Conservation (phyloP, 2,888 invertebrate genomes). For the Tipula helvola region DNA sequence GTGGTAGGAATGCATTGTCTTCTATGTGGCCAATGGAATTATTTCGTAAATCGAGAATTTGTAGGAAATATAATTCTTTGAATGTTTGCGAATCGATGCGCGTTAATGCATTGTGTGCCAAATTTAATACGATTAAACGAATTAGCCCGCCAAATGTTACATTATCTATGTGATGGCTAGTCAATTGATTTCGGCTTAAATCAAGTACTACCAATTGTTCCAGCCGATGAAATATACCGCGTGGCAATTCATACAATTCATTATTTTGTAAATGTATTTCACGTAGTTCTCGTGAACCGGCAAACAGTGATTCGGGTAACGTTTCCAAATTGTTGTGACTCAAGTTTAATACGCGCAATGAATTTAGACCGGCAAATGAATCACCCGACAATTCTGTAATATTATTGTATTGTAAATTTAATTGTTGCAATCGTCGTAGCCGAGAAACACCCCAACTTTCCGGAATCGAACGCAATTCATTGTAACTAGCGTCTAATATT, state of each 20-base stretch:
- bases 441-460: slow-evolving; percentile 65
- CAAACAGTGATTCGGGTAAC: slow-evolving; percentile 71
- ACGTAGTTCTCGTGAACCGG: slow-evolving; percentile 65
- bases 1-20: slow-evolving; percentile 73
- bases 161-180: slow-evolving; percentile 72
- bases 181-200: slow-evolving; percentile 71
- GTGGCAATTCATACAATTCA: slow-evolving; percentile 66
- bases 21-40: slow-evolving; percentile 82
- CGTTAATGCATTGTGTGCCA: slow-evolving; percentile 73
- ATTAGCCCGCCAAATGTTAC: slow-evolving; percentile 80
- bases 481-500: slow-evolving; percentile 66
- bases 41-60: slow-evolving; percentile 72
- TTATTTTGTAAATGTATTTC: slow-evolving; percentile 79
- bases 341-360: slow-evolving; percentile 70
- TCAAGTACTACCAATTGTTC: slow-evolving; percentile 76
- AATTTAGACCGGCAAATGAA: slow-evolving; percentile 64
- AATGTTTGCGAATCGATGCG: slow-evolving; percentile 74
- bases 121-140: slow-evolving; percentile 67
- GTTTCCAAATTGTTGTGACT: slow-evolving; percentile 74
- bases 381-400: slow-evolving; percentile 69
- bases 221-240: slow-evolving; percentile 69
- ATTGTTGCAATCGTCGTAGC: slow-evolving; percentile 62
- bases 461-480: slow-evolving; percentile 58
- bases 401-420: slow-evolving; percentile 73
- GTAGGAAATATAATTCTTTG: slow-evolving; percentile 73